Evolutionary conservation across 92 coral and sea anemone species (phyloP).

Genomic region (Porites evermanni): DNA sequence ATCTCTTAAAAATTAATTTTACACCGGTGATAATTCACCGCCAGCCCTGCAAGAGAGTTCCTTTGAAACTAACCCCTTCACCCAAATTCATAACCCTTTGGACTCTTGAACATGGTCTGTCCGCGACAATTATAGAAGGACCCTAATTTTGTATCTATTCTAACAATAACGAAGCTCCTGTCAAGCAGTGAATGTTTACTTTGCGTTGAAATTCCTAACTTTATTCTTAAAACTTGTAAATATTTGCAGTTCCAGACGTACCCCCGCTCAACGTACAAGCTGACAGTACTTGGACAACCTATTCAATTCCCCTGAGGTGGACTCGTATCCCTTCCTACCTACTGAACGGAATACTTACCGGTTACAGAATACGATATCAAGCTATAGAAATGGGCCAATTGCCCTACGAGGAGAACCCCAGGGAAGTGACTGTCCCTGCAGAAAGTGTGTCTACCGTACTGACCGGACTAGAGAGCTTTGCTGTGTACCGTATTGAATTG

Average conservation of each 20-base stretch:
- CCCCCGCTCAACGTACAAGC: conserved; percentile 74
- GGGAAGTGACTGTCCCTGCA: conserved; percentile 47
- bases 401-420: conserved; percentile 28
- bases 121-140: too few relatives aligned
- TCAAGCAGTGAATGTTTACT: not conserved
- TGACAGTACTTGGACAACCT: conserved; percentile 59
- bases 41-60: too few relatives aligned
- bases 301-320: conserved; percentile 80
- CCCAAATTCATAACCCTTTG: too few relatives aligned
- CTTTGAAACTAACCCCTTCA: too few relatives aligned
- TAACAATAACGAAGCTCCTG: too few relatives aligned
- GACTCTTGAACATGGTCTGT: too few relatives aligned
- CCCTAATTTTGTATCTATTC: too few relatives aligned
- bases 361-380: conserved; percentile 71
- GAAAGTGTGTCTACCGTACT: conserved; percentile 38
- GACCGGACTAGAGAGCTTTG: conserved; percentile 39
- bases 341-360: conserved; percentile 76
- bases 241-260: conserved; percentile 68
- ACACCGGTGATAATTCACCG: too few relatives aligned
- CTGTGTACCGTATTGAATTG: conserved; percentile 61
- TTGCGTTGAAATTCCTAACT: too few relatives aligned
- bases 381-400: conserved; percentile 57
- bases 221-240: not conserved
- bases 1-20: too few relatives aligned
- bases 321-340: conserved; percentile 62